Evolutionary conservation across 2,113 vertebrate species (phyloP).

Genomic region (Mormoops blainvillei): DNA sequence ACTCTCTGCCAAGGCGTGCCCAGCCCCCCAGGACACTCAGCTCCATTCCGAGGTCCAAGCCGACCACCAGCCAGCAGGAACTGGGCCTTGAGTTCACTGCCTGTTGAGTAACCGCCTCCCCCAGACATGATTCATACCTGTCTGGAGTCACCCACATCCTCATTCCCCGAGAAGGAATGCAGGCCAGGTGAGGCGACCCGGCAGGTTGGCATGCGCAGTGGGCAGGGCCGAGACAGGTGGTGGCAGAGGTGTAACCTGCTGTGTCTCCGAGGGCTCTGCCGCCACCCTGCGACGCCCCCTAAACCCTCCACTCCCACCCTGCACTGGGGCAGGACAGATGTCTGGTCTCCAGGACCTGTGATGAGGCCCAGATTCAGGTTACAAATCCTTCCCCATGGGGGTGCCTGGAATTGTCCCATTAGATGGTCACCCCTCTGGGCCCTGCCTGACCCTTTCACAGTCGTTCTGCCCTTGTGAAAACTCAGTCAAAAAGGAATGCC

Average conservation of each 20-base stretch:
- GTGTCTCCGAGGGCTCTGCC: background rate
- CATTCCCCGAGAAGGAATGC: slow-evolving; percentile 7
- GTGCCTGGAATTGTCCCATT: background rate
- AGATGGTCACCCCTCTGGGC: background rate
- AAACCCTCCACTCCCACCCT: rapidly evolving
- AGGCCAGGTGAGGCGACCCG: background rate
- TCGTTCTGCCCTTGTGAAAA: background rate
- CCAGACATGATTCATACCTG: slow-evolving; percentile 60
- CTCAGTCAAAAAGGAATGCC: no score
- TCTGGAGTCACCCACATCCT: slow-evolving; percentile 68
- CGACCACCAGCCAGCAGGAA: background rate
- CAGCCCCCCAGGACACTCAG: background rate
- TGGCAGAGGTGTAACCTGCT: background rate
- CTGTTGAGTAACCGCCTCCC: slow-evolving; percentile 54
- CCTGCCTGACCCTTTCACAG: rapidly evolving
- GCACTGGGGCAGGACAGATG: background rate
- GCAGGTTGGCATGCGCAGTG: background rate
- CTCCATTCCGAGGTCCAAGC: background rate
- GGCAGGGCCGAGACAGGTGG: background rate
- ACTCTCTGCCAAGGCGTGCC: rapidly evolving
- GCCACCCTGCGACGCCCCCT: background rate
- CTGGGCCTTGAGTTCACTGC: background rate
- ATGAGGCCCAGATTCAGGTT: background rate
- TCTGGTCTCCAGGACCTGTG: background rate
- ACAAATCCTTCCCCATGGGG: background rate